phyloP scores from a whole-genome alignment of 2,888 invertebrate species.

The Drosophila heteroneura region DNA sequence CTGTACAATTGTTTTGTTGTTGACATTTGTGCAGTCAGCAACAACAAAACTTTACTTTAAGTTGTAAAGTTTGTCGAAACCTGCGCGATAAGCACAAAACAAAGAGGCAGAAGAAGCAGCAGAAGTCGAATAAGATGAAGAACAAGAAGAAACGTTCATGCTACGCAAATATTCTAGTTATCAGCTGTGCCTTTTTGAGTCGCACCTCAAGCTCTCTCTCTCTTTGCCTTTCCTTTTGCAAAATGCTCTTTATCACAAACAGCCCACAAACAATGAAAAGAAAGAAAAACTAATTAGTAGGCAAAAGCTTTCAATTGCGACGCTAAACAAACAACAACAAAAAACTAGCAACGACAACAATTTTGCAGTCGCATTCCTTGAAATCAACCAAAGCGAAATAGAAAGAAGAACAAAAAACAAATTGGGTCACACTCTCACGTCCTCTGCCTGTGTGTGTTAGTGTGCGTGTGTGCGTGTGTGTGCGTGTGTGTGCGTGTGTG shows the following conservation, averaged over 20 bases:
- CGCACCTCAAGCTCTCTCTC: neutral
- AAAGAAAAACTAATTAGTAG: slow-evolving; percentile 2
- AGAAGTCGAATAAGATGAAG: neutral
- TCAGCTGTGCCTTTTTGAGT: neutral
- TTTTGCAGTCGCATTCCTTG: slow-evolving; percentile 25
- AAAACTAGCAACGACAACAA: neutral
- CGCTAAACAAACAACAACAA: slow-evolving; percentile 15
- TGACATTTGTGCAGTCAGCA: slow-evolving; percentile 31
- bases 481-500: slow-evolving; percentile 17
- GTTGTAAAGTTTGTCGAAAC: slow-evolving; percentile 28
- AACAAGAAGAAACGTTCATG: neutral
- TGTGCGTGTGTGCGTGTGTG: slow-evolving; percentile 20
- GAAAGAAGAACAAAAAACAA: slow-evolving; percentile 10
- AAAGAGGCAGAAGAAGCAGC: slow-evolving; percentile 4
- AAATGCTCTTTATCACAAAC: slow-evolving; percentile 7
- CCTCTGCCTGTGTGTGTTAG: slow-evolving; percentile 6
- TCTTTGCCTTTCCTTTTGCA: neutral
- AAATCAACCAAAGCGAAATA: slow-evolving; percentile 8
- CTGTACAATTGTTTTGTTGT: slow-evolving; percentile 38
- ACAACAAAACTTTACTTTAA: slow-evolving; percentile 18
- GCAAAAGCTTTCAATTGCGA: slow-evolving; percentile 21
- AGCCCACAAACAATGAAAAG: slow-evolving; percentile 5
- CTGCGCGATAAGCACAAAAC: slow-evolving; percentile 25
- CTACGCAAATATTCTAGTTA: slow-evolving; percentile 22
- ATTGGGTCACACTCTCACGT: slow-evolving; percentile 40